Evolutionary conservation across 2,888 invertebrate genomes (phyloP).

Genomic region (Acrobasis consociella): DNA sequence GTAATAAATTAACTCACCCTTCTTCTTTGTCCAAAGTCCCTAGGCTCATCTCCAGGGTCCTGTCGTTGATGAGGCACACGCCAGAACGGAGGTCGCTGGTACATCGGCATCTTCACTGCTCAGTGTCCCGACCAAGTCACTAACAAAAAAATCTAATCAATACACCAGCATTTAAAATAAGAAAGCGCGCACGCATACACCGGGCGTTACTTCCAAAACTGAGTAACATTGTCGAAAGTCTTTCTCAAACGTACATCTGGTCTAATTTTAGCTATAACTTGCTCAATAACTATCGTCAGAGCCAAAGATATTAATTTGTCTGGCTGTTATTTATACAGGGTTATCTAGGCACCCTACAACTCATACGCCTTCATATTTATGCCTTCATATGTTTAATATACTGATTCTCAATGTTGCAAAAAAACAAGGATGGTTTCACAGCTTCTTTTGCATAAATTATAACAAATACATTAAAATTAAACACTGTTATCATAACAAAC

Average conservation of each 20-base stretch:
- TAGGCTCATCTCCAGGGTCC: constrained; percentile 70
- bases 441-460: neutral
- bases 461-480: neutral
- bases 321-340: constrained; percentile 18
- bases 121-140: constrained; percentile 39
- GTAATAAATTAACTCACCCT: constrained; percentile 44
- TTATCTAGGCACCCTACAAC: constrained; percentile 11
- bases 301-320: constrained; percentile 26
- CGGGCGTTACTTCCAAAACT: constrained; percentile 24
- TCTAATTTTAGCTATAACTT: constrained; percentile 25
- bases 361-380: constrained; percentile 4
- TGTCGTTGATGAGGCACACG: constrained; percentile 72
- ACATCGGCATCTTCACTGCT: constrained; percentile 71
- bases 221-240: constrained; percentile 22
- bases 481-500: constrained; percentile 2
- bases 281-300: constrained; percentile 25
- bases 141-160: constrained; percentile 35
- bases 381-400: neutral
- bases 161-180: constrained; percentile 24
- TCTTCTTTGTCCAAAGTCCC: constrained; percentile 54
- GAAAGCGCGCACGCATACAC: constrained; percentile 4
- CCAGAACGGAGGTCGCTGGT: constrained; percentile 86
- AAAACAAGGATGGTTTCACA: neutral
- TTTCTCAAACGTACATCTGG: constrained; percentile 20
- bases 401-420: neutral